phyloP scores from a whole-genome alignment of 2,113 vertebrate genomes.

The Antennarius striatus region DNA sequence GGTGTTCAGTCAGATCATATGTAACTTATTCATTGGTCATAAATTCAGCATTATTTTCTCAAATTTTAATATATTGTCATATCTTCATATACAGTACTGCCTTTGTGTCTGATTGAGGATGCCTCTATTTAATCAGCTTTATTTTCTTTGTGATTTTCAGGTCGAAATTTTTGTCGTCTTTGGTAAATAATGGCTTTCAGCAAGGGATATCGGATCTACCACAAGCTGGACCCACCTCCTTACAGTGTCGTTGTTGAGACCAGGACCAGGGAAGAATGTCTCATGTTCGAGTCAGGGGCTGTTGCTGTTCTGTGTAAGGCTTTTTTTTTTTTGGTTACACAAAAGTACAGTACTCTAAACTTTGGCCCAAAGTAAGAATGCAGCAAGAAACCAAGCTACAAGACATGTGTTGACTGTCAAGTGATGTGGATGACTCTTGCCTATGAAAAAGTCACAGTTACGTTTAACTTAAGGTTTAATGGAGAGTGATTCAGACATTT shows the following conservation, averaged over 20 bases:
- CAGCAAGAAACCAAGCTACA: not conserved
- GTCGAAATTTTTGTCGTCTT: conserved; percentile 51
- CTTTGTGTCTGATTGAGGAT: not conserved
- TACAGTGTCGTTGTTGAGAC: conserved; percentile 96
- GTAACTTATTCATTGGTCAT: not conserved
- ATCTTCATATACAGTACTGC: no score
- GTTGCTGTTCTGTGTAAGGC: conserved; percentile 96
- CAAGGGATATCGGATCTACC: conserved; percentile 96
- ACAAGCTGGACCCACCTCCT: conserved; percentile 94
- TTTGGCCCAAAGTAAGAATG: not conserved
- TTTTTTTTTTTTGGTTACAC: conserved; percentile 10
- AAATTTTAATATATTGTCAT: not conserved
- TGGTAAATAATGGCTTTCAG: conserved; percentile 92
- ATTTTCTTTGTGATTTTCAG: conserved; percentile 32
- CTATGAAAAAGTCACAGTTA: not conserved
- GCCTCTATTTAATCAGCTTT: not conserved
- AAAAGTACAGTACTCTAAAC: not conserved
- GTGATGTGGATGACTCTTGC: not conserved
- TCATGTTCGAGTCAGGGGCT: conserved; percentile 96
- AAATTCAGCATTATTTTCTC: not conserved
- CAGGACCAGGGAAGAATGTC: conserved; percentile 91
- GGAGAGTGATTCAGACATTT: not conserved
- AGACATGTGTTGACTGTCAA: not conserved
- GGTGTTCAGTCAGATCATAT: no score
- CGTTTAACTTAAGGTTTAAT: not conserved